Evolutionary conservation across 2,797 vertebrate species (phyloP).

Genomic region (Helarctos malayanus): DNA sequence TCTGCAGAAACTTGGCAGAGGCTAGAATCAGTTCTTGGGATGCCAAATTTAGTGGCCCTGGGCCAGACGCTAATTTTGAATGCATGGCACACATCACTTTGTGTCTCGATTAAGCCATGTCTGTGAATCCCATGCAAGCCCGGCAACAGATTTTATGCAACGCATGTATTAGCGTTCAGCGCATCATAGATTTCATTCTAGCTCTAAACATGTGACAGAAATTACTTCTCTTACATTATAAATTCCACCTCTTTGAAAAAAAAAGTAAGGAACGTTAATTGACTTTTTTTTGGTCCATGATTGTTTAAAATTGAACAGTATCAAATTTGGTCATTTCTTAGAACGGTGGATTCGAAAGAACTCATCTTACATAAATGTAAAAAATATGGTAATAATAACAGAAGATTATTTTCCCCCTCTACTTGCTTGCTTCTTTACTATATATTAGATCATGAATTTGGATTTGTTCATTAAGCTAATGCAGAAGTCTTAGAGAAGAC

Average conservation of each 20-base stretch:
- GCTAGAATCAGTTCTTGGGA: conserved; percentile 84
- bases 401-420: conserved; percentile 54
- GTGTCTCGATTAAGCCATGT: conserved; percentile 88
- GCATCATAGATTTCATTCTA: conserved; percentile 75
- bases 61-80: conserved; percentile 89
- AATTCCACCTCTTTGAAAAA: conserved; percentile 8
- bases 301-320: neutral
- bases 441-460: conserved; percentile 78
- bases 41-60: conserved; percentile 89
- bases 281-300: neutral
- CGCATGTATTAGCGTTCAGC: conserved; percentile 63
- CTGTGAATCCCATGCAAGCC: conserved; percentile 79
- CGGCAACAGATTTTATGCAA: conserved; percentile 82
- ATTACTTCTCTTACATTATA: neutral
- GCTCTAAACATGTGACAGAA: conserved; percentile 63
- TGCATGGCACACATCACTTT: conserved; percentile 87
- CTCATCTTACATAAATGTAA: neutral
- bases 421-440: conserved; percentile 49
- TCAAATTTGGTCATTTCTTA: conserved; percentile 12
- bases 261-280: conserved; percentile 19
- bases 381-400: conserved; percentile 38
- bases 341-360: conserved; percentile 12
- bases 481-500: conserved; percentile 85
- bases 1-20: conserved; percentile 90
- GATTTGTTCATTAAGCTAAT: conserved; percentile 88